These are phyloP conservation scores for Junonia oenone DNA, from an alignment of 2,888 invertebrate species.

Conservation along the genomic window DNA sequence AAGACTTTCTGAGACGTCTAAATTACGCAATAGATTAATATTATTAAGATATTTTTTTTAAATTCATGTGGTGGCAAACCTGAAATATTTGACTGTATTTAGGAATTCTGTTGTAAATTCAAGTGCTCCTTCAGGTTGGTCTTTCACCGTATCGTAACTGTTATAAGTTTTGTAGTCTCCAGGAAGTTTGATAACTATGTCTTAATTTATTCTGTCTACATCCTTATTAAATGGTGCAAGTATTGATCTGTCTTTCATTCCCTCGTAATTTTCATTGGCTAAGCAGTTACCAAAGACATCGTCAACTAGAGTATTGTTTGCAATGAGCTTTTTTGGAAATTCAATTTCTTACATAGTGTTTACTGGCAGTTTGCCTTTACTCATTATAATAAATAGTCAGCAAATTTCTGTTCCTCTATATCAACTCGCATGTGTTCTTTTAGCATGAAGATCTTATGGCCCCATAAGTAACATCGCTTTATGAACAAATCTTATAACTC, in stretches of 20 bases:
- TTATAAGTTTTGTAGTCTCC: constrained; percentile 24
- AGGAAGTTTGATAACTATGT: constrained; percentile 25
- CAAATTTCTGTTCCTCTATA: constrained; percentile 27
- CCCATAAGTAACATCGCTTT: constrained; percentile 25
- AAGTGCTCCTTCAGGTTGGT: constrained; percentile 23
- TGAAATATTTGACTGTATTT: constrained; percentile 25
- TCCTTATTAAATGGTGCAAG: constrained; percentile 25
- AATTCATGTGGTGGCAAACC: constrained; percentile 22
- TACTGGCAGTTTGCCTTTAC: constrained; percentile 25
- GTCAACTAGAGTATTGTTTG: constrained; percentile 23
- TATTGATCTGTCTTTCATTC: too few species aligned
- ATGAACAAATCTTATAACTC: constrained; percentile 23
- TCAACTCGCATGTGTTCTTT: constrained; percentile 27
- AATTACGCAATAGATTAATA: constrained; percentile 26
- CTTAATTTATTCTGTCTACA: constrained; percentile 25
- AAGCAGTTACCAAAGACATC: constrained; percentile 24
- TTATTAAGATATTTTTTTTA: constrained; percentile 24
- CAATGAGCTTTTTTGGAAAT: constrained; percentile 25
- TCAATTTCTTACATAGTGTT: constrained; percentile 24
- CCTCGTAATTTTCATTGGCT: too few species aligned
- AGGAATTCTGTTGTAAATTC: constrained; percentile 26
- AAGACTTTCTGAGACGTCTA: constrained; percentile 30
- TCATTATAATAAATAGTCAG: constrained; percentile 25
- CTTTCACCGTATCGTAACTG: constrained; percentile 22
- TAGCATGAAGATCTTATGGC: constrained; percentile 24